phyloP scores from a whole-genome alignment of 2,888 invertebrate genomes.

The Drosophila leonis region DNA sequence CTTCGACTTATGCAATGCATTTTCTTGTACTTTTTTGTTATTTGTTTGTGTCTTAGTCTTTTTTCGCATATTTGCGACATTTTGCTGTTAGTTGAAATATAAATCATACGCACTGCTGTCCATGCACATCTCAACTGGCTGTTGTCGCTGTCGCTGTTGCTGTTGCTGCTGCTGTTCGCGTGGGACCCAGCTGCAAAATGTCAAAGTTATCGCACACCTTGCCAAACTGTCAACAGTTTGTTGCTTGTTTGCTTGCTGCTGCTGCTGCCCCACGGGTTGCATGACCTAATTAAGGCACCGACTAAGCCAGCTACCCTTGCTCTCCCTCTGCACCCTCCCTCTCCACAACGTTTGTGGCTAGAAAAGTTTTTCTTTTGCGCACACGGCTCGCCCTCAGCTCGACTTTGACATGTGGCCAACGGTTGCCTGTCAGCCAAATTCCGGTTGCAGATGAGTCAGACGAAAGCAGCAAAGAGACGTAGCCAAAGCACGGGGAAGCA shows the following conservation, averaged over 20 bases:
- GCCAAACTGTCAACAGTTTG: conserved; percentile 63
- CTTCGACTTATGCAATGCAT: conserved; percentile 58
- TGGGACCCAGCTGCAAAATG: conserved; percentile 60
- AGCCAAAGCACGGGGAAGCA: neutral
- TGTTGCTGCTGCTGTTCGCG: conserved; percentile 43
- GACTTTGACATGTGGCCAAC: conserved; percentile 79
- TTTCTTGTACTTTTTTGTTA: conserved; percentile 5
- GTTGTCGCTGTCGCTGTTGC: conserved; percentile 4
- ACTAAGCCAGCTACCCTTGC: conserved; percentile 6
- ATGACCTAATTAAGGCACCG: conserved; percentile 71
- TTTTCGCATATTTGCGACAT: conserved; percentile 61
- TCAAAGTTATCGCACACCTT: conserved; percentile 64
- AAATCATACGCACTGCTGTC: conserved; percentile 76
- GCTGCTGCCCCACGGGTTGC: conserved; percentile 56
- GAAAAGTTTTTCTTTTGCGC: conserved; percentile 69
- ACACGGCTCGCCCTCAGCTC: conserved; percentile 42
- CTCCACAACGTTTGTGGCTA: conserved; percentile 43
- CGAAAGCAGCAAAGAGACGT: neutral
- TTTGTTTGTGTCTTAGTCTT: neutral
- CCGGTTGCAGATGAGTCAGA: conserved; percentile 79
- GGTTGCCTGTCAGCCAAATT: conserved; percentile 66
- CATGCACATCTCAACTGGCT: conserved; percentile 37
- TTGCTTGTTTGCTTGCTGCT: conserved; percentile 21
- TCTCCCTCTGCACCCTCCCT: conserved; percentile 6
- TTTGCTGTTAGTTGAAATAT: conserved; percentile 53